Percentiles rank a stretch among this genome's conserved stretches.
These are phyloP conservation scores for Ennomos quercinarius DNA, from an alignment of 2,888 invertebrate genomes.

Conservation along the genomic window DNA sequence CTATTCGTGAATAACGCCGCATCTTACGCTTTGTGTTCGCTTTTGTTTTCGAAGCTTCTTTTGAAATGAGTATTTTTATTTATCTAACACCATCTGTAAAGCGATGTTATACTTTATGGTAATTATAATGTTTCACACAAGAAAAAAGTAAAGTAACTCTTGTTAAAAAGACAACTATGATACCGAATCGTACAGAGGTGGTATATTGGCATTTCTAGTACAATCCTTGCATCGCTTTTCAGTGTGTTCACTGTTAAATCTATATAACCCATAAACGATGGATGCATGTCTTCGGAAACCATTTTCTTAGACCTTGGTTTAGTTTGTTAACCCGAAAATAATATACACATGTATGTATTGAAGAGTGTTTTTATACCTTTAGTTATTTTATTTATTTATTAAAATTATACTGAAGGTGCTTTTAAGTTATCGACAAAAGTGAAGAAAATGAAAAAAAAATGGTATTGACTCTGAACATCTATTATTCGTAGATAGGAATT, in stretches of 20 bases:
- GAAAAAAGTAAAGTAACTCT: too few relatives aligned
- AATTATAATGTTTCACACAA: too few relatives aligned
- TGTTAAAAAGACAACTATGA: too few relatives aligned
- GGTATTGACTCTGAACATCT: conserved; percentile 15
- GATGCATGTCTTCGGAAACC: too few relatives aligned
- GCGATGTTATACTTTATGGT: conserved; percentile 39
- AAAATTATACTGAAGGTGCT: conserved; percentile 55
- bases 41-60: conserved; percentile 62
- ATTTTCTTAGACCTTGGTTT: too few relatives aligned
- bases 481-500: conserved; percentile 33
- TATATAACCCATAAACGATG: too few relatives aligned
- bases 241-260: too few relatives aligned
- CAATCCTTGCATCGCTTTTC: too few relatives aligned
- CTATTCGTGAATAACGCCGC: conserved; percentile 30
- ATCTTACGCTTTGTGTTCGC: conserved; percentile 61
- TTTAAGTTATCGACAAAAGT: conserved; percentile 41
- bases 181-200: too few relatives aligned
- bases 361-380: conserved; percentile 57
- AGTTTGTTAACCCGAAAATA: too few relatives aligned
- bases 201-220: too few relatives aligned
- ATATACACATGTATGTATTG: not conserved
- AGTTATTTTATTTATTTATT: conserved; percentile 59
- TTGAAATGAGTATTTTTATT: conserved; percentile 35
- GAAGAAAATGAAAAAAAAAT: conserved; percentile 34
- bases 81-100: conserved; percentile 10